Percentiles rank a stretch among this genome's conserved stretches.
Evolutionary conservation across 2,888 invertebrate genomes (phyloP).

Genomic region (Thymelicus acteon): DNA sequence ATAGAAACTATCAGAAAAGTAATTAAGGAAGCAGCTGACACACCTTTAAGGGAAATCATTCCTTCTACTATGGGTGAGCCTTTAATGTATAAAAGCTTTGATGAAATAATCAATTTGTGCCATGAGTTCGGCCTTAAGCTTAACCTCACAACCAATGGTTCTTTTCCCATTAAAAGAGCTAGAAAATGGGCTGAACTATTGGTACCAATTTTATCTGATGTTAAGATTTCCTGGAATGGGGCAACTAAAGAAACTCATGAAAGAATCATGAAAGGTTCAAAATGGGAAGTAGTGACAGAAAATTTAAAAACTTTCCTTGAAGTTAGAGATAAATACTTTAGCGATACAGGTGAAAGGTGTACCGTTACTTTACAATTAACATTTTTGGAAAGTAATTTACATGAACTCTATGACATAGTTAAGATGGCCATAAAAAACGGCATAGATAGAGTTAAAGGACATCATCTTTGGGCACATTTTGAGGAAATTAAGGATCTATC

Average conservation of each 20-base stretch:
- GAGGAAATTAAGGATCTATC: constrained; percentile 1
- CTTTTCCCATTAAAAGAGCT: background rate
- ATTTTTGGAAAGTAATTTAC: background rate
- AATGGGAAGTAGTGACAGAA: constrained; percentile 1
- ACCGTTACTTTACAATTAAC: constrained; percentile 1
- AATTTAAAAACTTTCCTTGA: constrained; percentile 1
- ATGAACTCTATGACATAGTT: background rate
- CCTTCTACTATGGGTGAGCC: constrained; percentile 1
- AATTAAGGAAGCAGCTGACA: background rate
- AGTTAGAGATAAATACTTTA: constrained; percentile 1
- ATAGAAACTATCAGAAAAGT: constrained; percentile 1
- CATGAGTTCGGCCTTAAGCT: constrained; percentile 1
- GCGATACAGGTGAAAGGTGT: constrained; percentile 1
- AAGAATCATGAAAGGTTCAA: constrained; percentile 1
- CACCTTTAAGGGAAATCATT: constrained; percentile 1
- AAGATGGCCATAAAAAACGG: background rate
- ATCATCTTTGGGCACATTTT: constrained; percentile 1
- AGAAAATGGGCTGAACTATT: constrained; percentile 1
- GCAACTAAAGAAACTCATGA: constrained; percentile 1
- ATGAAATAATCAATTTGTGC: constrained; percentile 1
- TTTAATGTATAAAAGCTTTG: constrained; percentile 1
- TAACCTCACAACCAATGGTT: constrained; percentile 1
- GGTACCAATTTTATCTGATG: constrained; percentile 1
- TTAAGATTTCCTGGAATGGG: constrained; percentile 1
- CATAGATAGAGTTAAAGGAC: constrained; percentile 1